phyloP scores from a whole-genome alignment of 2,113 vertebrate genomes.

The Asarcornis scutulata region DNA sequence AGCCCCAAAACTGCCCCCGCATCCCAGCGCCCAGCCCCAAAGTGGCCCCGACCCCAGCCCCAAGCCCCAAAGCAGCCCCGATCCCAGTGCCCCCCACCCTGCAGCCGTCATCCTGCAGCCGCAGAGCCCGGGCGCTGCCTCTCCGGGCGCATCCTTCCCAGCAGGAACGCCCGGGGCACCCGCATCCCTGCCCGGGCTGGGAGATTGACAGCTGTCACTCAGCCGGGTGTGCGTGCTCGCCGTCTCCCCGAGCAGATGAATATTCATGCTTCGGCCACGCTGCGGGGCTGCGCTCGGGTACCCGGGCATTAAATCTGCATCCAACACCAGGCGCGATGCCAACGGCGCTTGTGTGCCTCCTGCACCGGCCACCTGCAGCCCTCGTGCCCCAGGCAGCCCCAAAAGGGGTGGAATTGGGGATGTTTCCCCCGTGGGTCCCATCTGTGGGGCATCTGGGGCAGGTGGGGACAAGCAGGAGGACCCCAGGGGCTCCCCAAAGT shows the following conservation, averaged over 20 bases:
- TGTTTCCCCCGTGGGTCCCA: fast-evolving
- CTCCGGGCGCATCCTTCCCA: fast-evolving
- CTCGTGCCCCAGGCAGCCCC: not conserved
- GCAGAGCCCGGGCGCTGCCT: not conserved
- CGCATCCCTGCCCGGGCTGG: fast-evolving
- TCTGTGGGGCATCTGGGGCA: fast-evolving
- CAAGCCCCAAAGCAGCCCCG: fast-evolving
- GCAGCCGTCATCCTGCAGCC: fast-evolving
- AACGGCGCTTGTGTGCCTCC: no score
- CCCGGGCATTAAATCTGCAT: fast-evolving
- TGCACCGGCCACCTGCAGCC: fast-evolving
- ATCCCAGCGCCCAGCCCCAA: no score
- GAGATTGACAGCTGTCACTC: conserved; percentile 38
- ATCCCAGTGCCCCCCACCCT: not conserved
- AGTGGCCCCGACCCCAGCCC: not conserved
- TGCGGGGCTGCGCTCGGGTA: not conserved
- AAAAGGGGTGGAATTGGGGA: fast-evolving
- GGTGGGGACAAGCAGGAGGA: not conserved
- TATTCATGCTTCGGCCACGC: not conserved
- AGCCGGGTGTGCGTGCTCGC: not conserved
- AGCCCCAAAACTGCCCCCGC: not conserved
- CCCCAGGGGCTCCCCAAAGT: fast-evolving
- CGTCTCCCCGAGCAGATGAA: not conserved
- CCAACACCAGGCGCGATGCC: not conserved
- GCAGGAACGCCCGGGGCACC: not conserved